phyloP scores from a whole-genome alignment of 2,797 vertebrate genomes.

The Myripristis murdjan region DNA sequence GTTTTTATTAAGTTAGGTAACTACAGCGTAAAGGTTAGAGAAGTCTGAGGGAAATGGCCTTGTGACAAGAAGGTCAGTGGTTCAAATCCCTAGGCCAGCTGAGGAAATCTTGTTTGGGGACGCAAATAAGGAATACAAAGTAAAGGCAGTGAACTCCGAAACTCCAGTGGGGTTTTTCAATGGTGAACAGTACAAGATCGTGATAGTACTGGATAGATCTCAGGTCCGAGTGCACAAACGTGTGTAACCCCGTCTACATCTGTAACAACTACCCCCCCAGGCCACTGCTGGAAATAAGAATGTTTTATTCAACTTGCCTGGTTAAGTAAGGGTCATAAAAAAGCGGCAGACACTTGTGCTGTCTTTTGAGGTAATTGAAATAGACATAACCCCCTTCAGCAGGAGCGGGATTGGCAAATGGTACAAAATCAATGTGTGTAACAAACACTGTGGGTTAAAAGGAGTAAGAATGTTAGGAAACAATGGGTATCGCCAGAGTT shows the following conservation, averaged over 20 bases:
- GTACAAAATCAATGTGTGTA: constrained; percentile 36
- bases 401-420: constrained; percentile 27
- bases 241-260: neutral
- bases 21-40: constrained; percentile 28
- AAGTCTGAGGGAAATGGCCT: constrained; percentile 18
- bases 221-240: constrained; percentile 19
- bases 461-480: constrained; percentile 20
- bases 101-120: constrained; percentile 4
- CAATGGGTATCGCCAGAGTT: neutral
- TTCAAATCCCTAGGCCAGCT: constrained; percentile 4
- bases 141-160: constrained; percentile 14
- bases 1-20: constrained; percentile 5
- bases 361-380: constrained; percentile 35
- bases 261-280: neutral
- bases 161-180: constrained; percentile 19
- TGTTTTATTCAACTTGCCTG: constrained; percentile 6
- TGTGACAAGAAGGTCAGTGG: constrained; percentile 44
- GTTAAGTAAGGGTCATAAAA: constrained; percentile 43
- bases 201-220: constrained; percentile 19
- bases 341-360: constrained; percentile 27
- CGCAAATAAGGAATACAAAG: constrained; percentile 25
- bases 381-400: constrained; percentile 31
- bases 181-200: constrained; percentile 27
- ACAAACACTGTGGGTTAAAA: constrained; percentile 29
- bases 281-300: neutral